A percentile compares a stretch with the other conserved stretches of the same genome.
phyloP scores from a whole-genome alignment of 2,888 invertebrate species.

The Calameuta pallipes region DNA sequence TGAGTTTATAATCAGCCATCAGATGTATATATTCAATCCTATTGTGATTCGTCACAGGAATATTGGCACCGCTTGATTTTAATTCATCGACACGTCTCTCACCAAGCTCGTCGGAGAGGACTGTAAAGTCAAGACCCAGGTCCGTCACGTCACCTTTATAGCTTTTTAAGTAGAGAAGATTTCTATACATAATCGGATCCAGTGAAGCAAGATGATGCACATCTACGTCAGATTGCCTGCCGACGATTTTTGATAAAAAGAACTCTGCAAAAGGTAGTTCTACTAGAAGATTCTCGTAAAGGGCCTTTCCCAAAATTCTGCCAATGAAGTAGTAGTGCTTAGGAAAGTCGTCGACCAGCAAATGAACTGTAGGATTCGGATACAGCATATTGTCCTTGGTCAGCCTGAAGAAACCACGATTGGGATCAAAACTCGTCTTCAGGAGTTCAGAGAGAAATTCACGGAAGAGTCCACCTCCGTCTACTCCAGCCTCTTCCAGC shows the following conservation, averaged over 20 bases:
- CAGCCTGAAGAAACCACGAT: constrained; percentile 89
- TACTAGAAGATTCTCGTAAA: constrained; percentile 94
- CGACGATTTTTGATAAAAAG: constrained; percentile 89
- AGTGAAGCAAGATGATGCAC: constrained; percentile 94
- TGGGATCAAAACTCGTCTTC: constrained; percentile 96
- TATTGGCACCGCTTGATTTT: constrained; percentile 89
- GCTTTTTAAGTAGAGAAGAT: constrained; percentile 87
- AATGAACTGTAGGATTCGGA: constrained; percentile 92
- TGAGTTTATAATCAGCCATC: constrained; percentile 95
- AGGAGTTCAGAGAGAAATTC: constrained; percentile 95
- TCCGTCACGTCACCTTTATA: constrained; percentile 89
- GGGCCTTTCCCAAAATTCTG: constrained; percentile 92
- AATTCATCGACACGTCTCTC: constrained; percentile 91
- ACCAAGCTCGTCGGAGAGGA: constrained; percentile 89
- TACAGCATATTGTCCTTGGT: constrained; percentile 94
- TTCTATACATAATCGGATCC: constrained; percentile 92
- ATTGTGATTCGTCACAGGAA: constrained; percentile 91
- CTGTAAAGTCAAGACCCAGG: constrained; percentile 92
- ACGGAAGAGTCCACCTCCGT: constrained; percentile 96
- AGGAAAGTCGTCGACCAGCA: constrained; percentile 86
- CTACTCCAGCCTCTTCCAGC: constrained; percentile 94
- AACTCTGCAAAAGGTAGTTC: constrained; percentile 97
- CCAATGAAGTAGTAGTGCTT: constrained; percentile 96
- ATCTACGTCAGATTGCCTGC: constrained; percentile 82
- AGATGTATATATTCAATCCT: constrained; percentile 96